Conservation (phyloP, 2,888 invertebrate species). For the Acanthosoma haemorrhoidale region DNA sequence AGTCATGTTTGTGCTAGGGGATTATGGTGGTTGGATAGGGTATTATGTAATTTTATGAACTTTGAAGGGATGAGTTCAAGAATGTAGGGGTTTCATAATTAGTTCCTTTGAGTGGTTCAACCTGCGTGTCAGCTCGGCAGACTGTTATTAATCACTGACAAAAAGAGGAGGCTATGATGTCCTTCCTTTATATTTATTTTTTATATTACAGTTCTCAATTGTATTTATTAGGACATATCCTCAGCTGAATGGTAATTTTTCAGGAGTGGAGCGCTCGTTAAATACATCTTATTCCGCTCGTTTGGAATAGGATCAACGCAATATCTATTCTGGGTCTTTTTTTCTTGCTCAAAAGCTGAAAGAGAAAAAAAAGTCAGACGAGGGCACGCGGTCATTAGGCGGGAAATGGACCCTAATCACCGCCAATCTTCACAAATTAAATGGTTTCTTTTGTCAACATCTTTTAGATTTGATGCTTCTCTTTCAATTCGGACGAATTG, state of each 20-base stretch:
- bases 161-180: neutral
- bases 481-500: neutral
- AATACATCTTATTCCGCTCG: too few relatives aligned
- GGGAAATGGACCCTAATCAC: neutral
- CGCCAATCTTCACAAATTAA: neutral
- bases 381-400: neutral
- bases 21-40: too few relatives aligned
- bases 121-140: neutral
- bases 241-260: neutral
- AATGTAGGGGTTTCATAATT: too few relatives aligned
- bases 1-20: too few relatives aligned
- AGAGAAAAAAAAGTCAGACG: neutral
- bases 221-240: neutral
- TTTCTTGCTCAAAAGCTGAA: neutral
- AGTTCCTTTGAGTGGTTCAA: too few relatives aligned
- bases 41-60: too few relatives aligned
- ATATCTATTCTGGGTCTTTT: too few relatives aligned
- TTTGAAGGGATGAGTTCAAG: too few relatives aligned
- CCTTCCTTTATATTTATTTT: neutral
- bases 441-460: conserved; percentile 9
- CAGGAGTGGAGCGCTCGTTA: too few relatives aligned
- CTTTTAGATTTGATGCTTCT: neutral
- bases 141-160: neutral
- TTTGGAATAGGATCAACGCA: too few relatives aligned
- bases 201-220: too few relatives aligned